Evolutionary conservation across 2,888 invertebrate species (phyloP).

Genomic region (Ischnura elegans): DNA sequence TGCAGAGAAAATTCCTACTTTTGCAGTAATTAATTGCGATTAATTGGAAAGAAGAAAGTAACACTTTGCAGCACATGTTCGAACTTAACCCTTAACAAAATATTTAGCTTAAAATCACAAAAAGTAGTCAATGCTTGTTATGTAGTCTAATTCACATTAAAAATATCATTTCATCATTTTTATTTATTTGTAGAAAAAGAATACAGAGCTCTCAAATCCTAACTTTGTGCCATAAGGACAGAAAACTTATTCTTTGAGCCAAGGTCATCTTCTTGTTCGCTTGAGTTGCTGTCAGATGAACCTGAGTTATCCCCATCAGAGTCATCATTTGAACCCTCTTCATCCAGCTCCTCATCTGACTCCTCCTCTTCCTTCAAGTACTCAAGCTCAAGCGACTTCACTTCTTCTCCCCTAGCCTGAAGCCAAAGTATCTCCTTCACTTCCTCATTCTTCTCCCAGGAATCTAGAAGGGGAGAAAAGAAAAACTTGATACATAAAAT

Average conservation of each 20-base stretch:
- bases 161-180: too few species aligned
- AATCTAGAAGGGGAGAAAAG: conserved; percentile 77
- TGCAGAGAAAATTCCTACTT: too few species aligned
- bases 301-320: conserved; percentile 71
- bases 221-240: conserved; percentile 57
- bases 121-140: too few species aligned
- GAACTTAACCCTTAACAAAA: too few species aligned
- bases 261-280: conserved; percentile 73
- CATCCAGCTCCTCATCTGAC: conserved; percentile 73
- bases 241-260: conserved; percentile 71
- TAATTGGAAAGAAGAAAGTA: too few species aligned
- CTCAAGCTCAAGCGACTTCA: conserved; percentile 71
- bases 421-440: conserved; percentile 84
- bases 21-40: too few species aligned
- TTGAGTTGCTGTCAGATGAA: conserved; percentile 73
- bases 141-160: too few species aligned
- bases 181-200: neutral
- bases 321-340: conserved; percentile 72
- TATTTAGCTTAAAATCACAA: too few species aligned
- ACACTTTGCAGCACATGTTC: too few species aligned
- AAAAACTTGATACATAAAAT: conserved; percentile 15
- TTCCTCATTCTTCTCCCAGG: conserved; percentile 83
- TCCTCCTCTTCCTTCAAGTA: conserved; percentile 72
- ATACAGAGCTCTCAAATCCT: neutral
- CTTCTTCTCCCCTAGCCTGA: conserved; percentile 80